Conservation (phyloP, 1,140 invertebrate genomes). For the Sminthurinus signatus region DNA sequence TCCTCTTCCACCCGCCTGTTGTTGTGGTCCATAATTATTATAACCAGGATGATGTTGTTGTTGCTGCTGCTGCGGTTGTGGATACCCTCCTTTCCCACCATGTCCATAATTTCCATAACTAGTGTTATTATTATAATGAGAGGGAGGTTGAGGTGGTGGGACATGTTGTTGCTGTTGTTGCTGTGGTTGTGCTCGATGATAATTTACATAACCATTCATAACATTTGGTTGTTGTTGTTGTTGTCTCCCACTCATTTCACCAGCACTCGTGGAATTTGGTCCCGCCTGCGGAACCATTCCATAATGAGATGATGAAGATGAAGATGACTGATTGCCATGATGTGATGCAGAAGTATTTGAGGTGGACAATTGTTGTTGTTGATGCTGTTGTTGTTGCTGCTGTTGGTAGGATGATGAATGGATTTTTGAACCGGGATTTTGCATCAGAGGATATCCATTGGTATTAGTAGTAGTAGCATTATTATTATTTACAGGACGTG, state of each 20-base stretch:
- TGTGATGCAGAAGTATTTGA: too few species aligned
- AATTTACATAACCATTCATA: not conserved
- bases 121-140: not conserved
- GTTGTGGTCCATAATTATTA: not conserved
- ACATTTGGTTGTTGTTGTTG: not conserved
- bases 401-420: slow-evolving; percentile 16
- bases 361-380: not conserved
- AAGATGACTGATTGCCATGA: too few species aligned
- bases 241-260: not conserved
- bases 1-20: not conserved
- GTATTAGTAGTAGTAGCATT: not conserved
- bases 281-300: not conserved
- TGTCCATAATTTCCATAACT: not conserved
- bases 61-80: not conserved
- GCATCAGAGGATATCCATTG: slow-evolving; percentile 8
- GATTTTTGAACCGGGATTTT: slow-evolving; percentile 22
- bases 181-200: not conserved
- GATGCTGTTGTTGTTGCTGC: not conserved
- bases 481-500: not conserved
- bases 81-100: not conserved
- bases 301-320: not conserved
- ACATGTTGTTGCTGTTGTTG: not conserved
- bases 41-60: not conserved
- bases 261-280: not conserved
- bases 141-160: not conserved